These are phyloP conservation scores for Thunnus thynnus DNA, from an alignment of 2,113 vertebrate species.

Conservation along the genomic window DNA sequence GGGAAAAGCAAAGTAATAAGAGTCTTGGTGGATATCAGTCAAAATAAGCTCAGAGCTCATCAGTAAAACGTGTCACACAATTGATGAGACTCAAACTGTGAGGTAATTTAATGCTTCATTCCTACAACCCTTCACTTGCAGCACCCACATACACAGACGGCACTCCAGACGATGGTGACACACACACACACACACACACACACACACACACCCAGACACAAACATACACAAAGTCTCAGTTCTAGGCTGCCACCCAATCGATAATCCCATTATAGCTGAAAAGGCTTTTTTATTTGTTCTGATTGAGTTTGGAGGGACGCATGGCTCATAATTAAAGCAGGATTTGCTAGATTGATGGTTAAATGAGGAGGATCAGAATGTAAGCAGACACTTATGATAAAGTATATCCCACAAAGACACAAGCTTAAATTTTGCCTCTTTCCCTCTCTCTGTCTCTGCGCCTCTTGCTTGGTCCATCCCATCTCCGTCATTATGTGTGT, in stretches of 20 bases:
- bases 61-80: slow-evolving; percentile 61
- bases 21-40: slow-evolving; percentile 27
- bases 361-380: slow-evolving; percentile 55
- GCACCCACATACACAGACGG: slow-evolving; percentile 32
- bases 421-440: background rate
- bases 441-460: background rate
- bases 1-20: slow-evolving; percentile 31
- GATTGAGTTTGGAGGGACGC: slow-evolving; percentile 63
- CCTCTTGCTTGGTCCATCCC: too few species aligned
- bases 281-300: slow-evolving; percentile 74
- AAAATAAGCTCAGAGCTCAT: slow-evolving; percentile 53
- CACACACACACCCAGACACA: slow-evolving; percentile 32
- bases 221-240: slow-evolving; percentile 63
- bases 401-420: slow-evolving; percentile 12
- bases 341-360: slow-evolving; percentile 71
- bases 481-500: background rate
- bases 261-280: slow-evolving; percentile 76
- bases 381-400: slow-evolving; percentile 40
- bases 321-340: slow-evolving; percentile 71
- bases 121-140: slow-evolving; percentile 42
- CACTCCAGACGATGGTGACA: slow-evolving; percentile 30
- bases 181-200: background rate
- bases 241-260: slow-evolving; percentile 59
- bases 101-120: slow-evolving; percentile 68
- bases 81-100: slow-evolving; percentile 63